These are phyloP conservation scores for Stenopsyche tienmushanensis DNA, from an alignment of 1,140 invertebrate species.

Conservation along the genomic window DNA sequence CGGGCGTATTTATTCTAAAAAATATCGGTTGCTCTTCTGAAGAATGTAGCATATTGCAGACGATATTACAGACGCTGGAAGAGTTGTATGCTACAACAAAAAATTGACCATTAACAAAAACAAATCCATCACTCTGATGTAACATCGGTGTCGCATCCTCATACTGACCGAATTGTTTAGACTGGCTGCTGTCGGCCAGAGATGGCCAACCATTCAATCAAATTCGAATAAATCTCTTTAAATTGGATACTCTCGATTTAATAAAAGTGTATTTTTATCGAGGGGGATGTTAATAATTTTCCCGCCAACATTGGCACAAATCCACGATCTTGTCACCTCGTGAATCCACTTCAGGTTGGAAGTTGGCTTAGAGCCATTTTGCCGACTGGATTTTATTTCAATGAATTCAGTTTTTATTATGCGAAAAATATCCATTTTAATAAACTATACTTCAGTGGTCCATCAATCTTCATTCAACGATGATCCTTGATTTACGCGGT, in stretches of 20 bases:
- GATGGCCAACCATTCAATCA: background rate
- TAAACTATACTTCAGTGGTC: too few species aligned
- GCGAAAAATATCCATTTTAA: background rate
- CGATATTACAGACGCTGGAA: too few species aligned
- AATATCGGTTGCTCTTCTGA: too few species aligned
- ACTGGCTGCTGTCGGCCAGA: background rate
- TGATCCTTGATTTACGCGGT: too few species aligned
- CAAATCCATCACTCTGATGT: conserved; percentile 20
- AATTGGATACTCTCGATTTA: background rate
- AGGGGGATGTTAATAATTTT: too few species aligned
- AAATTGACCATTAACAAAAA: conserved; percentile 4
- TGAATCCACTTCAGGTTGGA: too few species aligned
- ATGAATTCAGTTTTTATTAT: background rate
- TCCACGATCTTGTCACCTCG: too few species aligned
- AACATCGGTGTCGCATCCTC: conserved; percentile 26
- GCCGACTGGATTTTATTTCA: background rate
- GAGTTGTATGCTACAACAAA: conserved; percentile 12
- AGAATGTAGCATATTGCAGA: conserved; percentile 12
- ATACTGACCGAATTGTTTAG: conserved; percentile 17
- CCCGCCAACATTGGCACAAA: too few species aligned
- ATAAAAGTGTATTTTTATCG: too few species aligned
- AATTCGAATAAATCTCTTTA: background rate
- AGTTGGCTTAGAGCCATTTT: too few species aligned
- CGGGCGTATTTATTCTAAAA: too few species aligned
- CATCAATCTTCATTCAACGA: too few species aligned